A percentile compares a stretch with the other conserved stretches of the same genome.
phyloP scores from a whole-genome alignment of 1,140 invertebrate species.

The Brachionus asplanchnoidis region DNA sequence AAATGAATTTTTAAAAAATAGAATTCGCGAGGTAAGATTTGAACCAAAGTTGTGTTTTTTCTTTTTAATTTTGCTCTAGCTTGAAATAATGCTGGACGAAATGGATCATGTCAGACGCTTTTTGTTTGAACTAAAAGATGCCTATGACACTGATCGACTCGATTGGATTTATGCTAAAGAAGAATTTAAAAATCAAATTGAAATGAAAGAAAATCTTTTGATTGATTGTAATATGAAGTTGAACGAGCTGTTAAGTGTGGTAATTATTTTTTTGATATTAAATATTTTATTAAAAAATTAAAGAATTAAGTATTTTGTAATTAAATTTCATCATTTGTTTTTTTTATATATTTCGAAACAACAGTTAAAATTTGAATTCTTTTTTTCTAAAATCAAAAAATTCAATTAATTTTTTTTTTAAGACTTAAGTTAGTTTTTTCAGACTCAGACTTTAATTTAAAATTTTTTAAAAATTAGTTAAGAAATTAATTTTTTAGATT shows the following conservation, averaged over 20 bases:
- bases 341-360: too few relatives aligned
- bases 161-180: constrained; percentile 27
- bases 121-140: constrained; percentile 36
- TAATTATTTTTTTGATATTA: not conserved
- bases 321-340: too few relatives aligned
- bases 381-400: too few relatives aligned
- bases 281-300: not conserved
- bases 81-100: constrained; percentile 39
- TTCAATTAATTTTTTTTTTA: too few relatives aligned
- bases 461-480: too few relatives aligned
- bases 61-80: not conserved
- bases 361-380: too few relatives aligned
- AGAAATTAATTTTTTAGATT: too few relatives aligned
- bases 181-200: constrained; percentile 31
- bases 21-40: not conserved
- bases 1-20: constrained; percentile 41
- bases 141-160: constrained; percentile 21
- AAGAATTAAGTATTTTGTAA: too few relatives aligned
- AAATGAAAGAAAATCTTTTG: constrained; percentile 12
- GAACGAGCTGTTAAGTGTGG: constrained; percentile 14
- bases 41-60: not conserved
- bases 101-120: constrained; percentile 37
- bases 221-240: constrained; percentile 26
- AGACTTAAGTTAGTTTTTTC: too few relatives aligned
- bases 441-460: too few relatives aligned